A percentile compares a stretch with the other conserved stretches of the same genome.
Conservation (phyloP, 1,140 invertebrate species). For the Mamestra configurata region DNA sequence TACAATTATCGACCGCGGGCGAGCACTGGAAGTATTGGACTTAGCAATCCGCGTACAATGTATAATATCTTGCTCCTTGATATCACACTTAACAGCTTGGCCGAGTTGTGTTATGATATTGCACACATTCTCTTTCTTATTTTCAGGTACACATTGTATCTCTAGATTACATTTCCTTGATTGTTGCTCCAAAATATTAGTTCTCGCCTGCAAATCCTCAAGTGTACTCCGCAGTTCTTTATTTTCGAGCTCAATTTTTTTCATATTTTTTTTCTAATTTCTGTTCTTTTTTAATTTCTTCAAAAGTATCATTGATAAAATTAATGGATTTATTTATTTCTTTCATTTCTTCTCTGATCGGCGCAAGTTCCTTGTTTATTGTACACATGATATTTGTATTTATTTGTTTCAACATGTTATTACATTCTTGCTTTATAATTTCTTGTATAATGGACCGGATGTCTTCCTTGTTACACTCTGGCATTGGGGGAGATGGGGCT, state of each 20-base stretch:
- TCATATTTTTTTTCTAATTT: neutral
- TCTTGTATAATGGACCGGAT: neutral
- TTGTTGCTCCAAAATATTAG: too few relatives aligned
- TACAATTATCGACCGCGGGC: constrained; percentile 5
- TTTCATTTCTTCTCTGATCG: neutral
- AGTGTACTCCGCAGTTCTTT: neutral
- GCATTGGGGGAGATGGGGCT: neutral
- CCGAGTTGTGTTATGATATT: too few relatives aligned
- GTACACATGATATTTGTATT: neutral
- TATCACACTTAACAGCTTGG: neutral
- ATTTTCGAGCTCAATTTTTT: constrained; percentile 17
- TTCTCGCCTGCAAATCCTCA: neutral
- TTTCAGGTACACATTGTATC: too few relatives aligned
- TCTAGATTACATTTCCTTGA: too few relatives aligned
- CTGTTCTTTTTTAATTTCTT: neutral
- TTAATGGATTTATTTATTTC: neutral
- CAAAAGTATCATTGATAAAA: neutral
- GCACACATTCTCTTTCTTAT: too few relatives aligned
- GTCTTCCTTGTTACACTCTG: neutral
- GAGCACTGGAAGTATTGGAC: neutral
- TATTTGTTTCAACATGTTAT: neutral
- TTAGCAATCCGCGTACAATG: constrained; percentile 19
- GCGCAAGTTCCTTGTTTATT: neutral
- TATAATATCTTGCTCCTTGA: constrained; percentile 10
- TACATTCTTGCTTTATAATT: neutral